Evolutionary conservation across 1,140 invertebrate genomes (phyloP).

Genomic region (Pseudoatta argentina): DNA sequence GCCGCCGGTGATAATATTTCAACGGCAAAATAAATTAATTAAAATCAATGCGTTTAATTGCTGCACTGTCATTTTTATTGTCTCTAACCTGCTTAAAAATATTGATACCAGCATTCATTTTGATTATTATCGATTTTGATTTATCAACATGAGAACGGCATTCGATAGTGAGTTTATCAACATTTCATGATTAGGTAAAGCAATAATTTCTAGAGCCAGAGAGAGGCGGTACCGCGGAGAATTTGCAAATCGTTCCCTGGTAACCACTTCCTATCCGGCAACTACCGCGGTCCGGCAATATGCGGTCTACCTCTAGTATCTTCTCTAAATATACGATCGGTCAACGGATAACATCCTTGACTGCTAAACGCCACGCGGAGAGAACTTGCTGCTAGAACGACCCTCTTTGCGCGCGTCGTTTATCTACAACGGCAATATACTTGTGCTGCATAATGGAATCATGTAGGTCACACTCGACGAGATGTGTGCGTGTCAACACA

Average conservation of each 20-base stretch:
- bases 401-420: conserved; percentile 26
- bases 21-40: not conserved
- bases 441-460: conserved; percentile 39
- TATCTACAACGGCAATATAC: not conserved
- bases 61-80: not conserved
- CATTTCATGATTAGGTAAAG: not conserved
- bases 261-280: not conserved
- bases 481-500: conserved; percentile 48
- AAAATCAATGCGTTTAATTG: conserved; percentile 13
- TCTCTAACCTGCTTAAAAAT: not conserved
- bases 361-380: conserved; percentile 13
- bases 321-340: conserved; percentile 35
- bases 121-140: conserved; percentile 2
- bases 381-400: not conserved
- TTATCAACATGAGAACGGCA: not conserved
- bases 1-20: not conserved
- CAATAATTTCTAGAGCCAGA: not conserved
- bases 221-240: not conserved
- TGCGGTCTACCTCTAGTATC: conserved; percentile 4
- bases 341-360: conserved; percentile 15
- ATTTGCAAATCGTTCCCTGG: not conserved
- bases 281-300: not conserved
- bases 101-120: not conserved
- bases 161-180: not conserved
- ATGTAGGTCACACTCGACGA: conserved; percentile 52